A percentile compares a stretch with the other conserved stretches of the same genome.
Evolutionary conservation across 2,113 vertebrate species (phyloP).

Genomic region (Hippocampus abdominalis): DNA sequence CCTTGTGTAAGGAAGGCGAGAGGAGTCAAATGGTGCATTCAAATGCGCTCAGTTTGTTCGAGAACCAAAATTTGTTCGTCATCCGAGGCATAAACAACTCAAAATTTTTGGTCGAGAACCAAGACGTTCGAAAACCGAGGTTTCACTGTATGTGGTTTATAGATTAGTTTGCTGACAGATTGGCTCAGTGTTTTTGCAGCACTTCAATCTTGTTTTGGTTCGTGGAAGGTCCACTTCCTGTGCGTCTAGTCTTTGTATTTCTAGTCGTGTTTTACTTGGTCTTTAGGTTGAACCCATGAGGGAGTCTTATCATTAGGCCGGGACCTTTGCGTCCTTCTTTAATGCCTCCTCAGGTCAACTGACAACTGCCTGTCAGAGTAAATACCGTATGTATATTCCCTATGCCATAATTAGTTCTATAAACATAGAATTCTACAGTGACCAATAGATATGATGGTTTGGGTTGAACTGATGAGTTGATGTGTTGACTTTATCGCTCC

Average conservation of each 20-base stretch:
- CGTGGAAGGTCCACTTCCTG: neutral
- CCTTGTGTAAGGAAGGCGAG: no score
- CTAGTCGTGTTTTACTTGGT: conserved; percentile 5
- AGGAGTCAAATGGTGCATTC: no score
- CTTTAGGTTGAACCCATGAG: conserved; percentile 17
- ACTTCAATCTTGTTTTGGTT: neutral
- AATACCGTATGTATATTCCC: neutral
- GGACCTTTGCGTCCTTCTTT: conserved; percentile 21
- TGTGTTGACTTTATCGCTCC: no score
- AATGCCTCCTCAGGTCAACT: conserved; percentile 1
- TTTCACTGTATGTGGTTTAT: neutral
- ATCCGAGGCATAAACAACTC: no score
- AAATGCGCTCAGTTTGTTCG: no score
- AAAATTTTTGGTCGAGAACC: no score
- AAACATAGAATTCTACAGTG: neutral
- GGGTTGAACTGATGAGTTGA: no score
- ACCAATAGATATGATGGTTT: no score
- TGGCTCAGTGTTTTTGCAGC: neutral
- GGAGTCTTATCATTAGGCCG: conserved; percentile 17
- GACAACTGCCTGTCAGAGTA: neutral
- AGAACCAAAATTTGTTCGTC: no score
- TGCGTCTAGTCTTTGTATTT: conserved; percentile 6
- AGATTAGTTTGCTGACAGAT: neutral
- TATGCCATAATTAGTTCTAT: neutral
- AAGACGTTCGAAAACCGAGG: no score